Evolutionary conservation across 2,888 invertebrate species (phyloP), one percentile per base, ranked within the genome.

Genomic region (Dryocosmus kuriphilus): DNA sequence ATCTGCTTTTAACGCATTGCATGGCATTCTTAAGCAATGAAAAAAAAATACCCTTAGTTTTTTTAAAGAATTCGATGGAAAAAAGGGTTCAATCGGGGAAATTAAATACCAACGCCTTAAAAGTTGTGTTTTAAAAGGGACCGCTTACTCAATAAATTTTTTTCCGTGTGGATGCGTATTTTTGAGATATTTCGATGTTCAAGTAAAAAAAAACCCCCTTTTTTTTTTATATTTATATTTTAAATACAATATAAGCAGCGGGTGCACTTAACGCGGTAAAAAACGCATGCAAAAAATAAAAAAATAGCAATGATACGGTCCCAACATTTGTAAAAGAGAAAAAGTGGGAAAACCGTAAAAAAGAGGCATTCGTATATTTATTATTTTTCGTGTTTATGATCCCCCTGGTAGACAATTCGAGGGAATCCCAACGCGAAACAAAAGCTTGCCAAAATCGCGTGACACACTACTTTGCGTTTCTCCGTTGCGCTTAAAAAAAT

Each of bases 251-350:
- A 8, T n/a, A n/a, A 51, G 51, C 51, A 51, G 51, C 51, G n/a
- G 2, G 2, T 51, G 8, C 14, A 51, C 8, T 51, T n/a, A 2
- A 8, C n/a, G 51, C 2, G n/a, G n/a, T 51, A 7, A 51, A 51
- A 51, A 51, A 6, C n/a, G n/a, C 51, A n/a, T 51, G 51, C 51
- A 41, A 41, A 41, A 41, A 16, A 41, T 51, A n/a, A n/a, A 51
- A 51, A 51, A 51, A 51, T 51, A n/a, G 8, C 51, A 41, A n/a
- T 51, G n/a, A 51, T 51, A n/a, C n/a, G 51, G 51, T 51, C n/a
- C n/a, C 51, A 8, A n/a, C 7, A n/a, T 8, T n/a, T 51, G 51
- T n/a, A 2, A 0, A 51, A n/a, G n/a, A 51, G 8, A n/a, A n/a
- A 51, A 51, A 51, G 2, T n/a, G 51, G 51, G 51, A 51, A 51